Conservation (phyloP, 2,888 invertebrate genomes). For the Pseudococcus longispinus region DNA sequence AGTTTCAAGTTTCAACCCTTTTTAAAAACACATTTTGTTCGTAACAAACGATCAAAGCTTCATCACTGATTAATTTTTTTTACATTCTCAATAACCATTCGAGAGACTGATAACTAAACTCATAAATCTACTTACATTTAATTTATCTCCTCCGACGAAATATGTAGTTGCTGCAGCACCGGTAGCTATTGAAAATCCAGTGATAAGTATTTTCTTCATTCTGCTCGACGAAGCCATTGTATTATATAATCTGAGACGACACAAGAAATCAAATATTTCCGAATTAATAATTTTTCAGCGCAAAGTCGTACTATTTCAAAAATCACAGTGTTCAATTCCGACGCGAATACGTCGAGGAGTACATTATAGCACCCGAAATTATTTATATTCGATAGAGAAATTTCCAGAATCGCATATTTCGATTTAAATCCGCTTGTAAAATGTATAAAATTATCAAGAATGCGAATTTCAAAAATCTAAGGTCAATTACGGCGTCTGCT, state of each 20-base stretch:
- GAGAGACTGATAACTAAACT: too few relatives aligned
- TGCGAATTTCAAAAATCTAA: conserved; percentile 36
- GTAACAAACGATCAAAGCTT: too few relatives aligned
- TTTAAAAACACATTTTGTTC: too few relatives aligned
- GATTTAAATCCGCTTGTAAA: neutral
- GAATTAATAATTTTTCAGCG: neutral
- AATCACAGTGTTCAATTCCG: neutral
- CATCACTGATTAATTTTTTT: too few relatives aligned
- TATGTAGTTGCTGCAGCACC: conserved; percentile 47
- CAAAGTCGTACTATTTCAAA: neutral
- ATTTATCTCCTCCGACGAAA: conserved; percentile 5
- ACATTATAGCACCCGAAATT: neutral
- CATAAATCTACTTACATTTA: conserved; percentile 2
- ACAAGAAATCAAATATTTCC: neutral
- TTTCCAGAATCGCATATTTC: neutral
- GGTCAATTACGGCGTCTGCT: conserved; percentile 38
- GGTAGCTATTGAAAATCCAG: conserved; percentile 28
- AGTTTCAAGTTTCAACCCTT: too few relatives aligned
- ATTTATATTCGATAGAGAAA: neutral
- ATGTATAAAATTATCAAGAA: conserved; percentile 12
- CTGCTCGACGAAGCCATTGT: conserved; percentile 45
- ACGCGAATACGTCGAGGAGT: neutral
- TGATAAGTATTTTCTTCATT: conserved; percentile 49
- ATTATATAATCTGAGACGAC: neutral
- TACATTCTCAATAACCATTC: too few relatives aligned